Evolutionary conservation across 2,113 vertebrate genomes (phyloP).

Genomic region (Danionella cerebrum): DNA sequence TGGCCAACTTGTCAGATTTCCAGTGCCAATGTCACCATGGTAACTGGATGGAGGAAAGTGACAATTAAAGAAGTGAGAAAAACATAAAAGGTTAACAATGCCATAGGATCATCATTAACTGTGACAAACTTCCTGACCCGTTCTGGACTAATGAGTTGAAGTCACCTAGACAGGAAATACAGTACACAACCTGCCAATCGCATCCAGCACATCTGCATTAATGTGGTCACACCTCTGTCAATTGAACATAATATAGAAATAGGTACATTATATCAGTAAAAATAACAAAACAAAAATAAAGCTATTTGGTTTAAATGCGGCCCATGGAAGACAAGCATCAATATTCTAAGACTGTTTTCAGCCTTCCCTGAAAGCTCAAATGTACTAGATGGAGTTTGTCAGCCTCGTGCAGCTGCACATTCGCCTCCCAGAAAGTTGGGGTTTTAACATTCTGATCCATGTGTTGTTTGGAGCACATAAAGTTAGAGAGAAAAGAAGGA

Average conservation of each 20-base stretch:
- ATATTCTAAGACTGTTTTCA: constrained; percentile 3
- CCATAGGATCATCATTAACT: constrained; percentile 32
- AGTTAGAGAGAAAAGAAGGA: background rate
- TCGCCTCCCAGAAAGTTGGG: background rate
- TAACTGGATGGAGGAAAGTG: constrained; percentile 23
- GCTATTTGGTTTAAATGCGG: constrained; percentile 4
- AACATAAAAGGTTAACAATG: constrained; percentile 34
- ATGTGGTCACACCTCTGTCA: background rate
- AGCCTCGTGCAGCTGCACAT: background rate
- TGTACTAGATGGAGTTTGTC: constrained; percentile 2
- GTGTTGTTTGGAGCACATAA: background rate
- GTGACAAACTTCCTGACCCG: constrained; percentile 6
- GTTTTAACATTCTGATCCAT: background rate
- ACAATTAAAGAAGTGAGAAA: constrained; percentile 30
- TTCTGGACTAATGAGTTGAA: constrained; percentile 21
- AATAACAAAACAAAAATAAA: constrained; percentile 20
- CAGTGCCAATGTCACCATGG: constrained; percentile 29
- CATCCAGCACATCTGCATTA: background rate
- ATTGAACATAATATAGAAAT: background rate
- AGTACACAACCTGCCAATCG: background rate
- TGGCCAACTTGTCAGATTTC: background rate
- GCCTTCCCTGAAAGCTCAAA: background rate
- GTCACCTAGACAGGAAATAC: background rate
- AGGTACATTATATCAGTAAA: background rate
- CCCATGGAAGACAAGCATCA: background rate